A percentile compares a stretch with the other conserved stretches of the same genome.
These are phyloP conservation scores for Apocrypta bakeri DNA, from an alignment of 1,140 invertebrate genomes.

Conservation along the genomic window DNA sequence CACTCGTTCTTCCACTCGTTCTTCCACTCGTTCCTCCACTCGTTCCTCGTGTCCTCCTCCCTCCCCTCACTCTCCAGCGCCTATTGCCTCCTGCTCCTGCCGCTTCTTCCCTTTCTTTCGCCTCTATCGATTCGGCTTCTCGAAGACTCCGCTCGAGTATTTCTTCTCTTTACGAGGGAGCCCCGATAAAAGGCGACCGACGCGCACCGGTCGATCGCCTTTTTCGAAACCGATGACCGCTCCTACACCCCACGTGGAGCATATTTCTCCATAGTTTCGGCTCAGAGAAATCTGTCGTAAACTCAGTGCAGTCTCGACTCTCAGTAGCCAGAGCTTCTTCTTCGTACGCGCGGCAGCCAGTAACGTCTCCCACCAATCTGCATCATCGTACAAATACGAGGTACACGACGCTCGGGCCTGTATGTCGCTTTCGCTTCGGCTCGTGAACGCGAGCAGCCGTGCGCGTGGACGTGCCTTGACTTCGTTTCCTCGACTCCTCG, in stretches of 20 bases:
- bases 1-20: constrained; percentile 53
- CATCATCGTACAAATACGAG: no score
- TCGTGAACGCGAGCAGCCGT: no score
- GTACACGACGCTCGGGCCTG: no score
- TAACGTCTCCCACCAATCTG: background rate
- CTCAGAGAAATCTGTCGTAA: no score
- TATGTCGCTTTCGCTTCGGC: no score
- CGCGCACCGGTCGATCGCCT: constrained; percentile 41
- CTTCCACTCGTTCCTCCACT: constrained; percentile 69
- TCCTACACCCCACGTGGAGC: background rate
- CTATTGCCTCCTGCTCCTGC: constrained; percentile 13
- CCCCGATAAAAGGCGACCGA: constrained; percentile 44
- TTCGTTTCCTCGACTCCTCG: background rate
- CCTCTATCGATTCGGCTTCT: constrained; percentile 47
- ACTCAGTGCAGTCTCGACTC: no score
- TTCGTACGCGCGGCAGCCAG: constrained; percentile 17
- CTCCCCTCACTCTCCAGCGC: constrained; percentile 73
- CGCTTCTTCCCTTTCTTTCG: background rate
- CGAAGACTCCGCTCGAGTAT: no score
- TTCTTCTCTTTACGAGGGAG: no score
- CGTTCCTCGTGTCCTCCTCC: no score
- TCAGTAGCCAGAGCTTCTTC: background rate
- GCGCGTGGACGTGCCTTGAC: no score
- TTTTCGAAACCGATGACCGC: constrained; percentile 10
- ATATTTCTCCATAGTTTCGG: no score